These are phyloP conservation scores for Tipula unca DNA, from an alignment of 2,888 invertebrate genomes.

Conservation along the genomic window DNA sequence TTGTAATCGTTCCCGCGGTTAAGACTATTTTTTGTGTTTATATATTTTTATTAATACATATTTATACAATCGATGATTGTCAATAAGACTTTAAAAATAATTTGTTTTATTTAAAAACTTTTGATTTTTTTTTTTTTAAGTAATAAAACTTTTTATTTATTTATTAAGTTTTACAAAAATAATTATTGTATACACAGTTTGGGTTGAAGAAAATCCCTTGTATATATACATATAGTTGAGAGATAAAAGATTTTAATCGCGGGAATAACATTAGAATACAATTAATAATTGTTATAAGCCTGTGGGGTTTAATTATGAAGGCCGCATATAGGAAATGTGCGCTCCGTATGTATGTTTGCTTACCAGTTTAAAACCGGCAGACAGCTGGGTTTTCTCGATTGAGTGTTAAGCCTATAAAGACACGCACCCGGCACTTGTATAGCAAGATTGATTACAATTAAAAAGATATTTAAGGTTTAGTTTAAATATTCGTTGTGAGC, in stretches of 20 bases:
- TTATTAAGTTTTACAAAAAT: background rate
- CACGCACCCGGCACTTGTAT: background rate
- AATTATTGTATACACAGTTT: background rate
- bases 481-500: no score
- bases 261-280: background rate
- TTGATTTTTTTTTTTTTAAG: background rate
- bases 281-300: background rate
- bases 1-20: background rate
- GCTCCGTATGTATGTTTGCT: background rate
- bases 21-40: background rate
- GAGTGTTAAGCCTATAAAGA: background rate
- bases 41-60: background rate
- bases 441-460: background rate
- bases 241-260: background rate
- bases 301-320: background rate
- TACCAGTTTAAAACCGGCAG: background rate
- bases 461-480: no score
- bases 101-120: background rate
- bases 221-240: background rate
- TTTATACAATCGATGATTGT: background rate
- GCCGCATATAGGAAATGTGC: background rate
- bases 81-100: background rate
- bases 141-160: background rate
- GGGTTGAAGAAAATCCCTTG: background rate
- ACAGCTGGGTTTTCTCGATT: background rate